Evolutionary conservation across 2,113 vertebrate species (phyloP).

Genomic region (Psilopsiagon aurifrons): DNA sequence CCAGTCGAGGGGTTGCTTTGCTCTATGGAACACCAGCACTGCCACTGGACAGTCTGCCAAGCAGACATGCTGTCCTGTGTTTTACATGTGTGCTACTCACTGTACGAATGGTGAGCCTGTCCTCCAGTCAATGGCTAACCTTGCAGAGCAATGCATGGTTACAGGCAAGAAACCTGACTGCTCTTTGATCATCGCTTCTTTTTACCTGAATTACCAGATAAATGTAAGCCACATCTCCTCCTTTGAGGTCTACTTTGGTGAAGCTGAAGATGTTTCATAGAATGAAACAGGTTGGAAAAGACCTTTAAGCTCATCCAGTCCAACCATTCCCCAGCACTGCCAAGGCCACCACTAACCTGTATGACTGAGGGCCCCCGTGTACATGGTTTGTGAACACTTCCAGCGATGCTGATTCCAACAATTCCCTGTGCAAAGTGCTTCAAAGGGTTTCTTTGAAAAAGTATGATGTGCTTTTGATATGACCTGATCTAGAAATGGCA

Average conservation of each 20-base stretch:
- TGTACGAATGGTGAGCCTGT: no score
- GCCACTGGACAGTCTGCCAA: neutral
- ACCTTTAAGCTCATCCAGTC: neutral
- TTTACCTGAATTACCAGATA: neutral
- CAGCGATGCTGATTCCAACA: no score
- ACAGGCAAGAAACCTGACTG: neutral
- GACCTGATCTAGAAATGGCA: neutral
- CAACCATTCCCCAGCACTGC: no score
- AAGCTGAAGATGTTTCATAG: neutral
- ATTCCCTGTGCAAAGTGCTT: neutral
- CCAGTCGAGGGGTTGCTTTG: neutral
- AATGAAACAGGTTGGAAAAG: neutral
- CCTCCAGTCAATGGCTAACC: neutral
- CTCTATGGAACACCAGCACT: neutral
- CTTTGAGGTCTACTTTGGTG: neutral
- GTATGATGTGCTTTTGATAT: neutral
- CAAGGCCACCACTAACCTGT: no score
- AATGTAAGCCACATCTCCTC: neutral
- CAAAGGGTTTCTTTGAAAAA: neutral
- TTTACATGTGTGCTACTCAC: accelerated
- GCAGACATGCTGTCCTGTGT: neutral
- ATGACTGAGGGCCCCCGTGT: no score
- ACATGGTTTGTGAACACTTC: no score
- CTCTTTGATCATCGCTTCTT: neutral
- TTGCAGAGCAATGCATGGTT: neutral